Evolutionary conservation across 2,888 invertebrate species (phyloP).

Genomic region (Pseudolycoriella hygida): DNA sequence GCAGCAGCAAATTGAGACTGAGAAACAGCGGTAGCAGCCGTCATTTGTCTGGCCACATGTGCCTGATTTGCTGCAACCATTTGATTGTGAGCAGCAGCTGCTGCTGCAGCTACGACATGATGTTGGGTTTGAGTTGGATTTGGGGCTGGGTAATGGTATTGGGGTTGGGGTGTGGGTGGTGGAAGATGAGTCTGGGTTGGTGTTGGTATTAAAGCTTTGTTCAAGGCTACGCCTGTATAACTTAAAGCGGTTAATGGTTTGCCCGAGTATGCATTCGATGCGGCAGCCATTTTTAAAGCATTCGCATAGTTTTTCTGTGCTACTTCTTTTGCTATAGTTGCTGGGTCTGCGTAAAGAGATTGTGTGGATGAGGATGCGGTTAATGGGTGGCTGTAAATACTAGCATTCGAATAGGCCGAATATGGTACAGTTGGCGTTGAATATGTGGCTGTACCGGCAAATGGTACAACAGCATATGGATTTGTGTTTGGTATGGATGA

Average conservation of each 20-base stretch:
- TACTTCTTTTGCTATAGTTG: conserved; percentile 57
- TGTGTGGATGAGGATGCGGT: neutral
- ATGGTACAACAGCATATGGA: conserved; percentile 3
- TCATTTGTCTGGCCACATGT: neutral
- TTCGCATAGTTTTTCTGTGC: conserved; percentile 71
- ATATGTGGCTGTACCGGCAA: neutral
- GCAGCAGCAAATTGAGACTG: neutral
- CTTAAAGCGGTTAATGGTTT: conserved; percentile 41
- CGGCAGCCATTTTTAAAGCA: conserved; percentile 44
- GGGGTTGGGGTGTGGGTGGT: conserved; percentile 18
- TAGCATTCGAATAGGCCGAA: neutral
- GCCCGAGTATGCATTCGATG: conserved; percentile 20
- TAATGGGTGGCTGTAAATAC: conserved; percentile 2
- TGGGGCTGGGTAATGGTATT: conserved; percentile 13
- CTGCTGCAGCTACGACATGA: conserved; percentile 32
- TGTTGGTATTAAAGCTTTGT: conserved; percentile 30
- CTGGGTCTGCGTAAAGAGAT: conserved; percentile 31
- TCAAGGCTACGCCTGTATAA: conserved; percentile 52
- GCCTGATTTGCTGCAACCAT: conserved; percentile 19
- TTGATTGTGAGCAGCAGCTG: conserved; percentile 23
- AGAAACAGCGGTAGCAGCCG: neutral
- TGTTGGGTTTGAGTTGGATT: conserved; percentile 18
- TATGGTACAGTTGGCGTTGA: neutral
- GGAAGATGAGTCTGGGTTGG: conserved; percentile 14
- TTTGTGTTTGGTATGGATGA: conserved; percentile 3